Conservation (phyloP, 2,888 invertebrate species). For the Hecatera dysodea region DNA sequence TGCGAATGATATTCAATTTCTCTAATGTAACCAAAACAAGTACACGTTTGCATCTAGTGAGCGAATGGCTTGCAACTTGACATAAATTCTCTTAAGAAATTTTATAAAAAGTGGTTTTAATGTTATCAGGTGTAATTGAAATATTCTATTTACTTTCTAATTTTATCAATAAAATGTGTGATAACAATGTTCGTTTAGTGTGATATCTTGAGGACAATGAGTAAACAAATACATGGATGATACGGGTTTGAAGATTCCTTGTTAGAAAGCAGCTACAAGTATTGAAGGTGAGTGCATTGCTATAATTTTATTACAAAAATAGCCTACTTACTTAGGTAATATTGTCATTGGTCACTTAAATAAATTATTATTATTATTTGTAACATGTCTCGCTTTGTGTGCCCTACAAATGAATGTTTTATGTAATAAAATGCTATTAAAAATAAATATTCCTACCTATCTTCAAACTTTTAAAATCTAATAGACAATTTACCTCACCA, state of each 20-base stretch:
- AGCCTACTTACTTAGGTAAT: too few species aligned
- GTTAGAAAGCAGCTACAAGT: conserved; percentile 14
- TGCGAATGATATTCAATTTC: conserved; percentile 22
- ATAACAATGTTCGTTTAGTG: conserved; percentile 67
- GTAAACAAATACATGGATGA: conserved; percentile 71
- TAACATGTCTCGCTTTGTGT: background rate
- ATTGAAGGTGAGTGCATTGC: conserved; percentile 48
- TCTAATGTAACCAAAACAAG: conserved; percentile 5
- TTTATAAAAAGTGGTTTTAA: conserved; percentile 27
- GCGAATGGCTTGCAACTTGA: background rate
- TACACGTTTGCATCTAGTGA: background rate
- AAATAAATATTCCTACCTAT: background rate
- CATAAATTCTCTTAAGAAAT: background rate
- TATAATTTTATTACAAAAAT: background rate
- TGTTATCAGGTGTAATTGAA: conserved; percentile 44
- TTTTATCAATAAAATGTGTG: conserved; percentile 71
- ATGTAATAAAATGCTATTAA: too few species aligned
- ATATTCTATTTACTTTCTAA: conserved; percentile 75
- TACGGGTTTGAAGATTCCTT: conserved; percentile 56
- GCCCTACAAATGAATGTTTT: background rate
- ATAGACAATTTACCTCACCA: too few species aligned
- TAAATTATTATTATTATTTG: background rate
- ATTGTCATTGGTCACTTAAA: too few species aligned
- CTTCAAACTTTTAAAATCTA: too few species aligned
- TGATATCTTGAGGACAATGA: conserved; percentile 64